Evolutionary conservation across 2,113 vertebrate genomes (phyloP).

Genomic region (Hemiscyllium ocellatum): DNA sequence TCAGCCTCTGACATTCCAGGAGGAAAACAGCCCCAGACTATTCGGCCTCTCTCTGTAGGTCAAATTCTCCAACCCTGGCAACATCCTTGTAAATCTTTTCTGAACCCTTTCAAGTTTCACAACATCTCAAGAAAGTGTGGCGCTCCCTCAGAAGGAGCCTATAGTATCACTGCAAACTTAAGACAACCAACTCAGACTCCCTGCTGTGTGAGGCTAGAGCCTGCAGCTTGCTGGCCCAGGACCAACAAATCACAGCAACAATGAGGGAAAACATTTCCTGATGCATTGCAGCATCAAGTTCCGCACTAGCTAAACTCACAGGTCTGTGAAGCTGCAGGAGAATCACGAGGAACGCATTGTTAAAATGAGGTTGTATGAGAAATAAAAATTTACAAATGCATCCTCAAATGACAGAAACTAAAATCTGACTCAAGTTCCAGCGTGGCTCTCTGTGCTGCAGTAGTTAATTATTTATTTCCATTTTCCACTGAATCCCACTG

Average conservation of each 20-base stretch:
- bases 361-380: neutral
- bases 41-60: too few species aligned
- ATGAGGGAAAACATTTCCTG: neutral
- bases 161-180: neutral
- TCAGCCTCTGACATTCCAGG: too few species aligned
- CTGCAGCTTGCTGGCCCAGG: neutral
- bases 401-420: neutral
- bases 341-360: neutral
- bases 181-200: neutral
- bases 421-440: neutral
- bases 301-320: neutral
- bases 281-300: neutral
- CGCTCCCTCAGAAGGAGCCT: neutral
- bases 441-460: neutral
- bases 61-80: too few species aligned
- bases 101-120: too few species aligned
- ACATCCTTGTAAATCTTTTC: too few species aligned
- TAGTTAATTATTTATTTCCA: constrained; percentile 24
- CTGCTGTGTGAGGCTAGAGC: neutral
- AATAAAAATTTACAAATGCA: neutral
- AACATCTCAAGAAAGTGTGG: too few species aligned
- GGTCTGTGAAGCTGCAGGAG: neutral
- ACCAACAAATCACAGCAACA: neutral
- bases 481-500: neutral
- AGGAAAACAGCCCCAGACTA: too few species aligned